Base-by-base conservation (phyloP, 2,113 vertebrate species). In the Psophia crepitans region DNA sequence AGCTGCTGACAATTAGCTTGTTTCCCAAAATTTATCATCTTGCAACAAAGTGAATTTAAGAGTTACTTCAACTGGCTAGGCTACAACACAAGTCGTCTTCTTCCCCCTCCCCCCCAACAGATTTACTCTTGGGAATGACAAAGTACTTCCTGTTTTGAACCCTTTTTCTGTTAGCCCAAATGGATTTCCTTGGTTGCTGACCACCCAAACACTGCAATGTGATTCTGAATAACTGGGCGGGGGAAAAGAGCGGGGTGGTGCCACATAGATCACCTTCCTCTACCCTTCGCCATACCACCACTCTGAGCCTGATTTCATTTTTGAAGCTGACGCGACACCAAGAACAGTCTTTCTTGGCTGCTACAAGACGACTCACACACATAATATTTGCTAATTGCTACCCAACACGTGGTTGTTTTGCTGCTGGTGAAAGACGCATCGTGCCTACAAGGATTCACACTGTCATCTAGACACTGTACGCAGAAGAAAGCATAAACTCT, bases 221-320 rank as follows among this genome's bases (percentile, higher is more conserved):
- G 63, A 66, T 87, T 88, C 81, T 39, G 48, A 78, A 21, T 84
- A 74, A 57, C 1, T 27, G 32, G 30, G 19, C 61, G 82, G 39
- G 78, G 57, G 56, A 77, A 26, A 77, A 65, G 27, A 83, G 33
- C 2, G 2, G 20, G 9, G 5, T 51, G 54, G 33, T 48, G 57
- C 46, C 61, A 68, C 35, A 44, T 0, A 0, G 44, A 48, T 70
- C 51, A 60, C 23, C n/a, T 58, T 43, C 4, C 14, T 22, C 24
- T 46, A 13, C 17, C 46, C 30, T 81, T 58, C 80, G 39, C 51
- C 27, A 35, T 33, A 64, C 27, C 2, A 1, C 51, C 53, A 37
- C 33, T 70, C 21, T 35, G 51, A 81, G 60, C 8, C 14, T 18
- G 16, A 17, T 51, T 86, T 16, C 11, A 35, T 64, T 93, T 89